These are phyloP conservation scores for Pocota personata DNA, from an alignment of 2,888 invertebrate species.

Conservation along the genomic window DNA sequence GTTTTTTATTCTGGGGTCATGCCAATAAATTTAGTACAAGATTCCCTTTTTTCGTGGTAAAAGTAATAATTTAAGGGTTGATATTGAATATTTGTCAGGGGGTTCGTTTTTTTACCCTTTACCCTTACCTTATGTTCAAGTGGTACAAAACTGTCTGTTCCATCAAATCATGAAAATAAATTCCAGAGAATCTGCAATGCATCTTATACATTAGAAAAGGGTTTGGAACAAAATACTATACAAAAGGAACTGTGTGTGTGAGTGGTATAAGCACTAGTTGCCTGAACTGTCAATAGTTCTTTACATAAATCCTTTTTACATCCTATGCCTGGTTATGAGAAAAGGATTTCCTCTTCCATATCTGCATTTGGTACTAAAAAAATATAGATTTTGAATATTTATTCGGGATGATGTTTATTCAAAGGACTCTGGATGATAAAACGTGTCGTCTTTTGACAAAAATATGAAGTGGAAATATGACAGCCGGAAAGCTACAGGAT, in stretches of 20 bases:
- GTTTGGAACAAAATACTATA: background rate
- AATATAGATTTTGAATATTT: slow-evolving; percentile 58
- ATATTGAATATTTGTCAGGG: slow-evolving; percentile 44
- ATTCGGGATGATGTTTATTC: slow-evolving; percentile 31
- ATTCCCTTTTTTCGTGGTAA: slow-evolving; percentile 14
- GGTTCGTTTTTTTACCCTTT: slow-evolving; percentile 33
- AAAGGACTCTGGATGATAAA: slow-evolving; percentile 21
- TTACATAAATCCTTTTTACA: background rate
- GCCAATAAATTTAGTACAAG: background rate
- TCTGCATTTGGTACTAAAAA: slow-evolving; percentile 55
- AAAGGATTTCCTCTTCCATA: slow-evolving; percentile 5
- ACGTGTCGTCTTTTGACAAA: slow-evolving; percentile 19
- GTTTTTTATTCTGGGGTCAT: slow-evolving; percentile 52
- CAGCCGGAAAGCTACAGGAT: slow-evolving; percentile 6
- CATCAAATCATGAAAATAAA: slow-evolving; percentile 3
- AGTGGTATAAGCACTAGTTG: slow-evolving; percentile 5
- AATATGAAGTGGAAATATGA: background rate
- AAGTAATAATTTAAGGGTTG: slow-evolving; percentile 55
- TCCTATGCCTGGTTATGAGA: background rate
- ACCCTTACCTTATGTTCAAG: slow-evolving; percentile 28
- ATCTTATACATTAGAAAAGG: slow-evolving; percentile 8
- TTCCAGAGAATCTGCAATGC: background rate
- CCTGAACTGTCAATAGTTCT: slow-evolving; percentile 20
- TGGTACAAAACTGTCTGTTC: background rate
- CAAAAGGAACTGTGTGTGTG: background rate